Evolutionary conservation across 2,113 vertebrate species (phyloP).

Genomic region (Petroica traversi): DNA sequence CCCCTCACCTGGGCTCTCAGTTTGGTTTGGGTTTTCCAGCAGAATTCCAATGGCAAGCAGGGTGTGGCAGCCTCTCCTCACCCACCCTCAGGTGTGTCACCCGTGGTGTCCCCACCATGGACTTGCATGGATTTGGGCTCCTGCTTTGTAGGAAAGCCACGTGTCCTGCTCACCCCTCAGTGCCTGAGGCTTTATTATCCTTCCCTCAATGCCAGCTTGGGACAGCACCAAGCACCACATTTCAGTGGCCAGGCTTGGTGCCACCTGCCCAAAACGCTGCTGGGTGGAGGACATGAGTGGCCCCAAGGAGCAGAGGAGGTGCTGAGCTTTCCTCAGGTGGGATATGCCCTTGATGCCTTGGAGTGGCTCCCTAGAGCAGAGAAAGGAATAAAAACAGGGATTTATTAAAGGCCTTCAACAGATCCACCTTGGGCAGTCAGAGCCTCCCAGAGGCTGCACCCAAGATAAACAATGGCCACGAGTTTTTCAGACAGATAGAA

Average conservation of each 20-base stretch:
- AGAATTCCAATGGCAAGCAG: background rate
- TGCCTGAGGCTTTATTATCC: too few species aligned
- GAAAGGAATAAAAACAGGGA: too few species aligned
- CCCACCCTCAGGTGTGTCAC: too few species aligned
- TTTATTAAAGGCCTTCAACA: too few species aligned
- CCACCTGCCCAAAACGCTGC: background rate
- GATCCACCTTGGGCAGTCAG: too few species aligned
- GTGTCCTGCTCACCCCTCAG: background rate
- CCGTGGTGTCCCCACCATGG: background rate
- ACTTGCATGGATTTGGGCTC: background rate
- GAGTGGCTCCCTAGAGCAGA: too few species aligned
- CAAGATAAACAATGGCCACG: too few species aligned
- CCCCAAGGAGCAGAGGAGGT: background rate
- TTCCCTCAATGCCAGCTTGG: too few species aligned
- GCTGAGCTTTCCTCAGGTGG: background rate
- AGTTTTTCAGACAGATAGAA: too few species aligned
- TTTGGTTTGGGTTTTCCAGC: background rate
- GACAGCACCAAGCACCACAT: background rate
- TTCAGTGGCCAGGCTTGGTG: background rate
- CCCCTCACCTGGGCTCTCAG: too few species aligned
- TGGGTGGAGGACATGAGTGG: accelerated
- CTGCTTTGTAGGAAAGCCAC: background rate
- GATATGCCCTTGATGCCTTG: background rate
- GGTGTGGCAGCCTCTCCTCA: background rate
- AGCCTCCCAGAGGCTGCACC: too few species aligned